Conservation (phyloP, 2,113 vertebrate species). For the Nycticryphes semicollaris region DNA sequence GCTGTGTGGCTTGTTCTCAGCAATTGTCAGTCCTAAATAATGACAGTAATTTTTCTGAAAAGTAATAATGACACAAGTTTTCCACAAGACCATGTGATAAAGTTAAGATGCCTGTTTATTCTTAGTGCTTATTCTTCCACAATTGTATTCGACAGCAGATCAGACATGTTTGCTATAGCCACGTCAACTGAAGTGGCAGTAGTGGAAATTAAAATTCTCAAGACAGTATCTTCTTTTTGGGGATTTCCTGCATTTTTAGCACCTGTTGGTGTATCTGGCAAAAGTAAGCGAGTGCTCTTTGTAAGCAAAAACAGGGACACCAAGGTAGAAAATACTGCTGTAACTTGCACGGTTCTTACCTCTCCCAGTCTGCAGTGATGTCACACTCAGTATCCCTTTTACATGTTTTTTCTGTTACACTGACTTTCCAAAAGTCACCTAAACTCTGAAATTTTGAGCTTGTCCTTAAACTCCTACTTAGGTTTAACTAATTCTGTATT, state of each 20-base stretch:
- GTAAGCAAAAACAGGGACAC: background rate
- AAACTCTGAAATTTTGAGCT: background rate
- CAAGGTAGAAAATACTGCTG: background rate
- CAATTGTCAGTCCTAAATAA: background rate
- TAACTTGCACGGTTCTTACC: background rate
- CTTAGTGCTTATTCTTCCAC: background rate
- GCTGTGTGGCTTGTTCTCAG: background rate
- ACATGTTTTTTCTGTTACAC: background rate
- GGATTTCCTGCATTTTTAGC: background rate
- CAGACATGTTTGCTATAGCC: background rate
- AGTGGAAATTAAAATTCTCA: background rate
- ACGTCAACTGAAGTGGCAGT: background rate
- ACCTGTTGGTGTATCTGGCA: background rate
- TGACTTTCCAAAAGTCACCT: background rate
- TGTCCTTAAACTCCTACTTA: background rate
- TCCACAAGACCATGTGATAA: background rate
- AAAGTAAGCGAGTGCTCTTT: background rate
- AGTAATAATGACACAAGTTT: background rate
- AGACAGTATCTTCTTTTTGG: background rate
- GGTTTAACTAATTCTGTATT: background rate
- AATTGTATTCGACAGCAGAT: background rate
- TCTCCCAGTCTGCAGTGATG: background rate
- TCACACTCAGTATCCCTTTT: background rate
- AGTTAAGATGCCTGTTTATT: background rate
- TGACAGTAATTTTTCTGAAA: background rate